Evolutionary conservation across 37 sponge, comb jelly and placozoan genomes (phyloP).

Genomic region (Bolinopsis microptera): DNA sequence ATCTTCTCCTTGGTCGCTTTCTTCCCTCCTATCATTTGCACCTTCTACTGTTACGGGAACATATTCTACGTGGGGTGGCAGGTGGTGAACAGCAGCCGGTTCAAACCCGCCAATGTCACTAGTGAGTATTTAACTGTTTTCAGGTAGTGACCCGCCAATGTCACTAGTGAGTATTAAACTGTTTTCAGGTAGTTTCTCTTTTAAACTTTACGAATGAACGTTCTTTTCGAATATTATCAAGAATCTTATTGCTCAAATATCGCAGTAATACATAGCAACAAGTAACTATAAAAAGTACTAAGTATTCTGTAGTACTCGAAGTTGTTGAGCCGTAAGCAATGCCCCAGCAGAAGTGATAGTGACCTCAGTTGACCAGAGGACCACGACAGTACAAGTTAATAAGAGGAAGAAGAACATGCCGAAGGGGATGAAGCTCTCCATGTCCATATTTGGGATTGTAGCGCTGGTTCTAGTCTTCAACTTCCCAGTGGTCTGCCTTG

Average conservation of each 20-base stretch:
- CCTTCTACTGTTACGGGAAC: constrained; percentile 2
- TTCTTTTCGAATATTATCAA: no score
- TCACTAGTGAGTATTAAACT: neutral
- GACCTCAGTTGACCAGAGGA: neutral
- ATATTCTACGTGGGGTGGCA: constrained; percentile 31
- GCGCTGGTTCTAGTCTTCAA: constrained; percentile 25
- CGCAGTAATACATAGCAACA: no score
- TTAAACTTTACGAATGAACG: no score
- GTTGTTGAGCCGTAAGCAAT: no score
- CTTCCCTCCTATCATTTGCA: constrained; percentile 3
- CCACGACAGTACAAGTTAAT: neutral
- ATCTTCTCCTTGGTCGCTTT: constrained; percentile 23
- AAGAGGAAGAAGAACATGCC: constrained; percentile 16
- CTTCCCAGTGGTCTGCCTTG: constrained; percentile 24
- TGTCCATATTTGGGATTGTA: constrained; percentile 13
- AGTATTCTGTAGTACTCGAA: no score
- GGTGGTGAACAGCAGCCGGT: neutral
- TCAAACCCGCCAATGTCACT: neutral
- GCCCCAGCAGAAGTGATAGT: neutral
- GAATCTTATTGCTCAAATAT: no score
- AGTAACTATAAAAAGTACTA: no score
- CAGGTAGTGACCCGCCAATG: neutral
- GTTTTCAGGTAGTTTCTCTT: no score
- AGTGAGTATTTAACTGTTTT: no score
- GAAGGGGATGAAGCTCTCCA: constrained; percentile 31